phyloP scores from a whole-genome alignment of 1,140 invertebrate genomes.

The Matsumurasca onukii region DNA sequence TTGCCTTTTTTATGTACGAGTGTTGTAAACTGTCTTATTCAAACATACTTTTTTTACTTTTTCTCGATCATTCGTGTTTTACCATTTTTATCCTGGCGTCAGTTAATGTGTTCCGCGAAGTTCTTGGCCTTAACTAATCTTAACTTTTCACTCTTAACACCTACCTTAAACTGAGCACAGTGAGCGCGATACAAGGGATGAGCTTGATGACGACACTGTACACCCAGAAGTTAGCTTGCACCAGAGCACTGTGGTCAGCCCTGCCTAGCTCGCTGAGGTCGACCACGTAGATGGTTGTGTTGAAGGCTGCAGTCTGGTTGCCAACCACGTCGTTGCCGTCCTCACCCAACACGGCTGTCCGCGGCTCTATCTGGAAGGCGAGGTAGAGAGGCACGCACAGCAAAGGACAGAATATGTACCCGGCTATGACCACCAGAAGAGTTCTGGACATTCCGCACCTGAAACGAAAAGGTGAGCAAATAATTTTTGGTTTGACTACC shows the following conservation, averaged over 20 bases:
- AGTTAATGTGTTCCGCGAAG: too few species aligned
- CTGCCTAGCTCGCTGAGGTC: conserved; percentile 53
- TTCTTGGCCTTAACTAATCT: too few species aligned
- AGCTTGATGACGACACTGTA: conserved; percentile 90
- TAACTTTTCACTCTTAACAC: too few species aligned
- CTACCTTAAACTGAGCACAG: conserved; percentile 73
- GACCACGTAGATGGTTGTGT: conserved; percentile 56
- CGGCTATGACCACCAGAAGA: conserved; percentile 68
- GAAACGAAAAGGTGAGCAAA: too few species aligned
- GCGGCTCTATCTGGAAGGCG: conserved; percentile 58
- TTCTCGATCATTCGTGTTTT: too few species aligned
- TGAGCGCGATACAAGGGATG: conserved; percentile 78
- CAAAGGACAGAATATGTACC: conserved; percentile 79
- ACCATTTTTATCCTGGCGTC: too few species aligned
- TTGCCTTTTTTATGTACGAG: too few species aligned
- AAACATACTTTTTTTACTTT: too few species aligned
- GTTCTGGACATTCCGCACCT: conserved; percentile 74
- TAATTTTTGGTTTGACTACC: too few species aligned
- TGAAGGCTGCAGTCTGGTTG: conserved; percentile 43
- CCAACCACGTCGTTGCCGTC: conserved; percentile 46
- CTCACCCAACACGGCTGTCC: conserved; percentile 49
- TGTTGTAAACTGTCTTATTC: too few species aligned
- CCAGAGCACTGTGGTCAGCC: conserved; percentile 51
- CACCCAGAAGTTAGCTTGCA: conserved; percentile 66
- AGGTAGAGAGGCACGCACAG: conserved; percentile 85